Base-by-base conservation (phyloP, 2,797 vertebrate species). In the Amblyraja radiata region DNA sequence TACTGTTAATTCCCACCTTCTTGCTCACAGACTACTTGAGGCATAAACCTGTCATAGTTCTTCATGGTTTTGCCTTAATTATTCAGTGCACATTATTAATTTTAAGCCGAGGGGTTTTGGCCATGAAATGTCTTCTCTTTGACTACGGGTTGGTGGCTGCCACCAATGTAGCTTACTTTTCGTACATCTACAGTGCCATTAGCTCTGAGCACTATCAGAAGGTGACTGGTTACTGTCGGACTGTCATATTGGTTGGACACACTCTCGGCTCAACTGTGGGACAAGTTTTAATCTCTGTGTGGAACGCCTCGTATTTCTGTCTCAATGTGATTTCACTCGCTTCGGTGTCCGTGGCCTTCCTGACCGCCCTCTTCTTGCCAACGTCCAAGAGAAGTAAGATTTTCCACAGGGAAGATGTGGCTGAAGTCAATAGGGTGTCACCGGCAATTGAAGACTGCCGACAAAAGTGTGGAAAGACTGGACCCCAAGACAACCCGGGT, bases 181-280 rank as follows among this genome's bases (percentile, higher is more conserved):
- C 98, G 94, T 99, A 99, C 95, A 98, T 99, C 93, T 99, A 99
- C 97, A 97, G 96, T 0, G 80, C 97, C 81, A 96, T 98, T 93
- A 96, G 95, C 74, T 80, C 93, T 0, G 94, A 96, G 0, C 95
- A 94, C 94, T 97, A 97, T 81, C 97, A 97, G 95, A 95, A 94
- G 80, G 97, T 96, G 79, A 98, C 97, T 13, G 94, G 97, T 93
- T 98, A 97, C 77, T 97, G 97, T 94, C 94, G 95, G 46, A 97
- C 95, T 0, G 86, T 96, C 93, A 94, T 96, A 0, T 94, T 98
- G 4, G 94, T 95, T 14, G 97, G 97, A 28, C 96, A 96, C 93
- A 96, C 97, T 0, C 21, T 93, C 0, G 97, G 95, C 0, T 96
- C 95, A 0, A 93, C 96, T 93, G 95, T 98, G 94, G 97, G 95